These are phyloP conservation scores for Xylocopa sonorina DNA, from an alignment of 1,140 invertebrate genomes.

Conservation along the genomic window DNA sequence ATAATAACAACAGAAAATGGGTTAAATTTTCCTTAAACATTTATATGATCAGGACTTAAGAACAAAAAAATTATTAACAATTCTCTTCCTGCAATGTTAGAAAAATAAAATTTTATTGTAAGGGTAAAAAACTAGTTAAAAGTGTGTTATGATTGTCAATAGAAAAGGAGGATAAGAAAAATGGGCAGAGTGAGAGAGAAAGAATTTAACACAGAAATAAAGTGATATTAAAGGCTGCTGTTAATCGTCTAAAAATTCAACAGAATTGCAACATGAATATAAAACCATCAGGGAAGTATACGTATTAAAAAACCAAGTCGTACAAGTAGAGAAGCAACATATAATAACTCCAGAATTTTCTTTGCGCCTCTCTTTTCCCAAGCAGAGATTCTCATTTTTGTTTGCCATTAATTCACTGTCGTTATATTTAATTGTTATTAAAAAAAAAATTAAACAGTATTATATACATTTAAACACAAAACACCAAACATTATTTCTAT, in stretches of 20 bases:
- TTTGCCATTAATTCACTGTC: neutral
- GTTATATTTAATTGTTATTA: no score
- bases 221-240: slow-evolving; percentile 1
- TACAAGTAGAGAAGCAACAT: neutral
- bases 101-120: slow-evolving; percentile 22
- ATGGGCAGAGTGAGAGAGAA: slow-evolving; percentile 50
- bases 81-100: slow-evolving; percentile 31
- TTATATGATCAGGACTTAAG: slow-evolving; percentile 25
- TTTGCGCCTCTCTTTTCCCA: neutral
- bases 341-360: slow-evolving; percentile 2
- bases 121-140: slow-evolving; percentile 30
- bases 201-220: slow-evolving; percentile 41
- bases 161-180: slow-evolving; percentile 38
- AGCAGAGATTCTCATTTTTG: neutral
- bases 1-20: slow-evolving; percentile 20
- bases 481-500: no score
- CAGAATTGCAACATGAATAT: slow-evolving; percentile 6
- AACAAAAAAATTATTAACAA: neutral
- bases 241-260: slow-evolving; percentile 8
- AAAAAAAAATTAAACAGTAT: no score
- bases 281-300: neutral
- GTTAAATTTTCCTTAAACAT: slow-evolving; percentile 15
- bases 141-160: slow-evolving; percentile 20
- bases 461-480: no score
- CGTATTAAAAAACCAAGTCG: neutral